phyloP scores from a whole-genome alignment of 2,888 invertebrate genomes.

The Drosophila pseudotalamancana region DNA sequence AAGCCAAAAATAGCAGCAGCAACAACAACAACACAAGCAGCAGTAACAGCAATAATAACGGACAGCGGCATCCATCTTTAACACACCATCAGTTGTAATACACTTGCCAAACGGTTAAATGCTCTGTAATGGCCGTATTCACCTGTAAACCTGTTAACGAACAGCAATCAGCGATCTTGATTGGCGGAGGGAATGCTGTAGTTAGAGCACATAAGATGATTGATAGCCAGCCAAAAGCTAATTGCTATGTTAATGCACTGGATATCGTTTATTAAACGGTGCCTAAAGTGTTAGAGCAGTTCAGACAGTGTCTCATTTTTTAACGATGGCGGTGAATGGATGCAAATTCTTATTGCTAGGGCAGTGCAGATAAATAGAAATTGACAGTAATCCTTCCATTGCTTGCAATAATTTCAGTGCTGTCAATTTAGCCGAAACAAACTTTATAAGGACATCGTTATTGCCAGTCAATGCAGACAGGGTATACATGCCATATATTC shows the following conservation, averaged over 20 bases:
- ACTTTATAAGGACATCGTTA: too few species aligned
- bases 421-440: neutral
- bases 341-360: neutral
- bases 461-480: neutral
- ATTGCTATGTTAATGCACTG: constrained; percentile 1
- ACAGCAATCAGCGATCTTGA: neutral
- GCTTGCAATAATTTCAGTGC: neutral
- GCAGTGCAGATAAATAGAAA: neutral
- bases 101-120: constrained; percentile 34
- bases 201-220: neutral
- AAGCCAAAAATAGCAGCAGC: constrained; percentile 64
- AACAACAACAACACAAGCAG: constrained; percentile 29
- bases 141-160: too few species aligned
- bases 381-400: too few species aligned
- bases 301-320: neutral
- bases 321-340: too few species aligned
- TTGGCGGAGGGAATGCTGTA: neutral
- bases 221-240: constrained; percentile 13
- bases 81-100: constrained; percentile 24
- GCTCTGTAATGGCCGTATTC: neutral
- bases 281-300: neutral
- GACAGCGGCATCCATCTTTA: constrained; percentile 21
- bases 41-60: constrained; percentile 16
- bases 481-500: constrained; percentile 8
- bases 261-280: neutral